These are phyloP conservation scores for Pristis pectinata DNA, from an alignment of 2,797 vertebrate genomes.

Conservation along the genomic window DNA sequence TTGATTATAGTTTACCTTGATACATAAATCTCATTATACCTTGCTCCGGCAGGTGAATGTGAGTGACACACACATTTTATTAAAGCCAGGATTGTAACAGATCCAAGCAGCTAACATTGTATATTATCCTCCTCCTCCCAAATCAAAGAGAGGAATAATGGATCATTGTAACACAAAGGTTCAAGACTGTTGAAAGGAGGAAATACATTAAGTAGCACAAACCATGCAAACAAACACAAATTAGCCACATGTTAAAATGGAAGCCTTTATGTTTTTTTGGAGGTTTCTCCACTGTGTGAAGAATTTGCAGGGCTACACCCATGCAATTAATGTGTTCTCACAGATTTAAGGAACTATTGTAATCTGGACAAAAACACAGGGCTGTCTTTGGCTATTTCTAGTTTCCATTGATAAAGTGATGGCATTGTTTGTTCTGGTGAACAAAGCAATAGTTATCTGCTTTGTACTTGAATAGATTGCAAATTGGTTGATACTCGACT, in stretches of 20 bases:
- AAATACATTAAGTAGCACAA: background rate
- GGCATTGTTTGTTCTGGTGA: background rate
- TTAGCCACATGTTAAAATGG: background rate
- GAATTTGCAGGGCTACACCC: background rate
- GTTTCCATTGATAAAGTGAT: background rate
- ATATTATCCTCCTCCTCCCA: background rate
- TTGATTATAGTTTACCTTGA: background rate
- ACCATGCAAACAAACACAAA: background rate
- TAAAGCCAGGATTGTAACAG: too few relatives aligned
- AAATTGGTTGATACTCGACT: background rate
- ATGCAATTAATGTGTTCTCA: background rate
- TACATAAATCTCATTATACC: background rate
- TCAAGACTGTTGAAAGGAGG: background rate
- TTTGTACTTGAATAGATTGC: background rate
- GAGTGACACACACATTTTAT: background rate
- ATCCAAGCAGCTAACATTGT: background rate
- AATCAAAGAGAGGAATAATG: background rate
- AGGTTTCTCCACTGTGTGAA: background rate
- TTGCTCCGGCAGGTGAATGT: background rate
- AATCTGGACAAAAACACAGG: background rate
- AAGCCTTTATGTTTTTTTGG: background rate
- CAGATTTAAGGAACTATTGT: background rate
- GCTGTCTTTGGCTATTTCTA: background rate
- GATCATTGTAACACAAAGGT: background rate
- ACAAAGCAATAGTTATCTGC: background rate